A percentile compares a stretch with the other conserved stretches of the same genome.
phyloP scores from a whole-genome alignment of 2,797 vertebrate species.

The Carcharodon carcharias region DNA sequence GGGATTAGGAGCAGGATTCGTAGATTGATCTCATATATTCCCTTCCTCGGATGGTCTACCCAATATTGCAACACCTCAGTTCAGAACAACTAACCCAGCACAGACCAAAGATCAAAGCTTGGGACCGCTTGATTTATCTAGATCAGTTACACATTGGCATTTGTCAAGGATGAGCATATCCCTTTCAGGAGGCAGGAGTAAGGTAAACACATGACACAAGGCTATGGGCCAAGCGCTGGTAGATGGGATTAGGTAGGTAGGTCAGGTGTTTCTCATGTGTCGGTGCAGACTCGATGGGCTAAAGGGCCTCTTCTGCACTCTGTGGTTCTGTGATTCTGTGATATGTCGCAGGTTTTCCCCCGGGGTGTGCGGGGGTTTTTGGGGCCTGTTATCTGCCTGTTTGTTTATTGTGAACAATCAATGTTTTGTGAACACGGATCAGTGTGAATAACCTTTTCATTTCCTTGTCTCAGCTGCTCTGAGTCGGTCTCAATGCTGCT shows the following conservation, averaged over 20 bases:
- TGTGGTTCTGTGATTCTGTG: too few species aligned
- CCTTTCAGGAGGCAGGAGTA: not conserved
- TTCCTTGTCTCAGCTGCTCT: not conserved
- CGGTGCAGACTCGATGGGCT: too few species aligned
- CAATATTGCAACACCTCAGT: not conserved
- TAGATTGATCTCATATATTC: not conserved
- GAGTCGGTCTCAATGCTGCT: not conserved
- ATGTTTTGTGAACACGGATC: not conserved
- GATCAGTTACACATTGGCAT: not conserved
- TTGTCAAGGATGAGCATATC: not conserved
- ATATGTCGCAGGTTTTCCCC: not conserved
- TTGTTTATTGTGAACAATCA: not conserved
- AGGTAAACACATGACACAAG: not conserved
- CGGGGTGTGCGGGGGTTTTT: not conserved
- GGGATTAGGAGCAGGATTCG: not conserved
- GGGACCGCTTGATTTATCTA: not conserved
- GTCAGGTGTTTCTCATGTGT: too few species aligned
- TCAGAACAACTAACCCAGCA: not conserved
- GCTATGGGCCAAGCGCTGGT: too few species aligned
- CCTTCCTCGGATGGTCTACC: not conserved
- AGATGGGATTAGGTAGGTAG: too few species aligned
- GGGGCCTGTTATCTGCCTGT: not conserved
- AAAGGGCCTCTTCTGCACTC: too few species aligned
- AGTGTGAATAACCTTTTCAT: not conserved
- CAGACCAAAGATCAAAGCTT: not conserved